Evolutionary conservation across 2,113 vertebrate species (phyloP).

Genomic region (Tiliqua scincoides): DNA sequence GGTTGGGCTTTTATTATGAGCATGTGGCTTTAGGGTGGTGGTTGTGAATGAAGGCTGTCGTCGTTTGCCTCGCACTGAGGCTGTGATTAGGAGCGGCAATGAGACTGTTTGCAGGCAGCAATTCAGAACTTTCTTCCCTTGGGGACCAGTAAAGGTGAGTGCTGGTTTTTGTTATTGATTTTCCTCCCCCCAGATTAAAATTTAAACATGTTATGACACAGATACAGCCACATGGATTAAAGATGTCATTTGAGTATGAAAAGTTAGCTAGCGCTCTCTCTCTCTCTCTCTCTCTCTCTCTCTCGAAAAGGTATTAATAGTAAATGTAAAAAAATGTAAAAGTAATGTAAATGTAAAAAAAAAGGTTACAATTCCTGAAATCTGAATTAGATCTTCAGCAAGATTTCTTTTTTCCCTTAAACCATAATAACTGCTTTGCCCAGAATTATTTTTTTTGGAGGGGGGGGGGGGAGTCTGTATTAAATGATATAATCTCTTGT

Average conservation of each 20-base stretch:
- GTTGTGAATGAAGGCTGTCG: slow-evolving; percentile 33
- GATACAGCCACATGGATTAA: not conserved
- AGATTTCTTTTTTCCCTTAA: not conserved
- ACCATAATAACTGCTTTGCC: not conserved
- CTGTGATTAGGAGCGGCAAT: slow-evolving; percentile 24
- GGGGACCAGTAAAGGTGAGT: slow-evolving; percentile 44
- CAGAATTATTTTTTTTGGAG: not conserved
- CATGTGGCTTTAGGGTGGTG: slow-evolving; percentile 23
- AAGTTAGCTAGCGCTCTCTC: not conserved
- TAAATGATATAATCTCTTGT: not conserved
- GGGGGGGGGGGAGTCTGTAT: not conserved
- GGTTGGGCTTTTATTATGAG: slow-evolving; percentile 51
- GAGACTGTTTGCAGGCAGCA: slow-evolving; percentile 6
- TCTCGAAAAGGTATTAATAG: too few species aligned
- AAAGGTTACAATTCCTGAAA: not conserved
- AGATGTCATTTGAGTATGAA: not conserved
- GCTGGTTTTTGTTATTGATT: not conserved
- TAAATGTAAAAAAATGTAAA: too few species aligned
- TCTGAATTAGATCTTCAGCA: not conserved
- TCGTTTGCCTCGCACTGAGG: slow-evolving; percentile 38
- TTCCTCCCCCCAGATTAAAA: slow-evolving; percentile 22
- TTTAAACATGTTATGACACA: not conserved
- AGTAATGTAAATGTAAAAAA: not conserved
- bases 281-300: not conserved
- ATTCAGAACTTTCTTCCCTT: slow-evolving; percentile 16